Evolutionary conservation across 2,113 vertebrate species (phyloP).

Genomic region (Gnathonemus echidnorhynchus): DNA sequence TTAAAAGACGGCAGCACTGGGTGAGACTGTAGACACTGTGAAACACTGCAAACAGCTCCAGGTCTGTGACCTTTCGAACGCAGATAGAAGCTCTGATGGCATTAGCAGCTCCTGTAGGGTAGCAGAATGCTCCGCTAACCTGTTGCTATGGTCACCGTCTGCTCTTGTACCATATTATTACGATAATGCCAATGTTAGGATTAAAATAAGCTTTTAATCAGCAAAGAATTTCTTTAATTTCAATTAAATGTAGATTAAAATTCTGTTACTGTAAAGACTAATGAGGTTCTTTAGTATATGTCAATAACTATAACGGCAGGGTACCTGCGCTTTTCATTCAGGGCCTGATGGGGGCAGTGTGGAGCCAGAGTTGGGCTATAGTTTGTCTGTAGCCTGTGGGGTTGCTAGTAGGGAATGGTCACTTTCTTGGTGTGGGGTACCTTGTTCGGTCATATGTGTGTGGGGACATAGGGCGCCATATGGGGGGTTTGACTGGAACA

Average conservation of each 20-base stretch:
- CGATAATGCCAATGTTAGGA: not conserved
- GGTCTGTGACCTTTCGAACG: not conserved
- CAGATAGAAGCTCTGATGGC: not conserved
- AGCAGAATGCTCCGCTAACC: not conserved
- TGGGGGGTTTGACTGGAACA: not conserved
- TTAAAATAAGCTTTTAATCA: not conserved
- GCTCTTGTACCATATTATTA: not conserved
- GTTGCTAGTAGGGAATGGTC: slow-evolving; percentile 58
- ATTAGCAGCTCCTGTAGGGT: not conserved
- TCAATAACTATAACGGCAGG: not conserved
- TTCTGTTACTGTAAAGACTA: not conserved
- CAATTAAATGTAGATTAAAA: slow-evolving; percentile 1
- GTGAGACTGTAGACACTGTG: not conserved
- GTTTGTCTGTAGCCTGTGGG: slow-evolving; percentile 44
- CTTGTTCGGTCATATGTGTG: slow-evolving; percentile 29
- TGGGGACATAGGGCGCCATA: slow-evolving; percentile 25
- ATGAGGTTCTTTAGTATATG: not conserved
- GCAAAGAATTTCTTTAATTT: not conserved
- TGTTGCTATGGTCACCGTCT: not conserved
- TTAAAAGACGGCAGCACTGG: not conserved
- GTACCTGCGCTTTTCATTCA: slow-evolving; percentile 57
- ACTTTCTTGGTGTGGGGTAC: slow-evolving; percentile 46
- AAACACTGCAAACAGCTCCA: not conserved
- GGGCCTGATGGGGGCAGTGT: slow-evolving; percentile 47
- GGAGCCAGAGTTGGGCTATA: slow-evolving; percentile 53